These are phyloP conservation scores for Petrophora chlorosata DNA, from an alignment of 2,888 invertebrate genomes.

Conservation along the genomic window DNA sequence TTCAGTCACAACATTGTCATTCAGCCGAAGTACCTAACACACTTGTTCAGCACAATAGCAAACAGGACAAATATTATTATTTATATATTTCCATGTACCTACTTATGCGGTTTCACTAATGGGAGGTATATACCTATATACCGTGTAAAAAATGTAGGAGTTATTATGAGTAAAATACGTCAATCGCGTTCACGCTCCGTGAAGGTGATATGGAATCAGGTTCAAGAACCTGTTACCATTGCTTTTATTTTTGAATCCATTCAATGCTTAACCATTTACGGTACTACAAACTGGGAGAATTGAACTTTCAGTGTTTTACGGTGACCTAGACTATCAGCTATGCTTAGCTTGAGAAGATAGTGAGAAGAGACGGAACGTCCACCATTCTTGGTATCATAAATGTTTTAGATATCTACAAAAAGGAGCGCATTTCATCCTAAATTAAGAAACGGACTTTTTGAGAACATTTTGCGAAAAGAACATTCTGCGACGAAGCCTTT, in stretches of 20 bases:
- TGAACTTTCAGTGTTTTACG: not conserved
- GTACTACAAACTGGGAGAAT: not conserved
- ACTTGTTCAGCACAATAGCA: too few species aligned
- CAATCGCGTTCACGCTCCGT: constrained; percentile 31
- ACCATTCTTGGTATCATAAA: too few species aligned
- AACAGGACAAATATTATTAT: not conserved
- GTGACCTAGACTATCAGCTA: too few species aligned
- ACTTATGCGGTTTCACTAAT: constrained; percentile 7
- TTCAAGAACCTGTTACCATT: constrained; percentile 30
- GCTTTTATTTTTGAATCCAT: constrained; percentile 4
- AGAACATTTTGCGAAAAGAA: too few species aligned
- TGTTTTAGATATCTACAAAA: too few species aligned
- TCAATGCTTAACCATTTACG: not conserved
- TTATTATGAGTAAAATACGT: constrained; percentile 22
- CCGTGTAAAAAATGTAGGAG: constrained; percentile 12
- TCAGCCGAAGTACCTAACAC: too few species aligned
- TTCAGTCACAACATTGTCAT: too few species aligned
- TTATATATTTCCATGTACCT: not conserved
- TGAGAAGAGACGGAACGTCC: too few species aligned
- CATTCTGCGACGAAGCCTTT: too few species aligned
- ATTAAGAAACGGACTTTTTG: too few species aligned
- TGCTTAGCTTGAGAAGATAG: too few species aligned
- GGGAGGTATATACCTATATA: constrained; percentile 10
- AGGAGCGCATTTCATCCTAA: too few species aligned
- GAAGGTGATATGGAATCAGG: constrained; percentile 34